A percentile compares a stretch with the other conserved stretches of the same genome.
These are phyloP conservation scores for Acanthosoma haemorrhoidale DNA, from an alignment of 2,888 invertebrate genomes.

Conservation along the genomic window DNA sequence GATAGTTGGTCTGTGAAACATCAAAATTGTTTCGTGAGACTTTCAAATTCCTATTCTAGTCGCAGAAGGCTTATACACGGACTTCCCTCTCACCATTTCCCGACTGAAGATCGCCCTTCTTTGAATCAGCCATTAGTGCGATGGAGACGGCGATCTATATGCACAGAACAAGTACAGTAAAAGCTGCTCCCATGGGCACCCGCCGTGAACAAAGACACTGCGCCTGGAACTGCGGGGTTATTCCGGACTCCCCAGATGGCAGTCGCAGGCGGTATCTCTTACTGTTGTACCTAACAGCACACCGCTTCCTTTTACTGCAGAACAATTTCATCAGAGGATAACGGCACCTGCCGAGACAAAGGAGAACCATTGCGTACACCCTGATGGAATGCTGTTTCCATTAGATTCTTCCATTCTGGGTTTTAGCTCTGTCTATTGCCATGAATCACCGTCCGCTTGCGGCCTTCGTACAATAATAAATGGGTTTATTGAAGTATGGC, in stretches of 20 bases:
- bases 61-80: too few species aligned
- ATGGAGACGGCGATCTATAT: too few species aligned
- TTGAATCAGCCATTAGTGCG: too few species aligned
- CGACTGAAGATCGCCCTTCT: too few species aligned
- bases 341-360: not conserved
- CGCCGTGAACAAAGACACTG: too few species aligned
- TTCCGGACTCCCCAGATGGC: not conserved
- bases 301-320: conserved; percentile 12
- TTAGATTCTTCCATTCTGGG: not conserved
- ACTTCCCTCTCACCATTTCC: too few species aligned
- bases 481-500: not conserved
- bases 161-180: too few species aligned
- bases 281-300: not conserved
- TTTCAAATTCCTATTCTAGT: too few species aligned
- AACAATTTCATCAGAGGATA: not conserved
- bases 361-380: conserved; percentile 3
- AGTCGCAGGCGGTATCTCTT: conserved; percentile 6
- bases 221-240: too few species aligned
- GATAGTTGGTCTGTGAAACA: too few species aligned
- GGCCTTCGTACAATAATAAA: conserved; percentile 7
- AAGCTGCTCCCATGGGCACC: too few species aligned
- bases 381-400: conserved; percentile 2
- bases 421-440: not conserved
- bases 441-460: not conserved
- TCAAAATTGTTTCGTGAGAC: too few species aligned